These are phyloP conservation scores for Egretta garzetta DNA, from an alignment of 2,113 vertebrate species.

Conservation along the genomic window DNA sequence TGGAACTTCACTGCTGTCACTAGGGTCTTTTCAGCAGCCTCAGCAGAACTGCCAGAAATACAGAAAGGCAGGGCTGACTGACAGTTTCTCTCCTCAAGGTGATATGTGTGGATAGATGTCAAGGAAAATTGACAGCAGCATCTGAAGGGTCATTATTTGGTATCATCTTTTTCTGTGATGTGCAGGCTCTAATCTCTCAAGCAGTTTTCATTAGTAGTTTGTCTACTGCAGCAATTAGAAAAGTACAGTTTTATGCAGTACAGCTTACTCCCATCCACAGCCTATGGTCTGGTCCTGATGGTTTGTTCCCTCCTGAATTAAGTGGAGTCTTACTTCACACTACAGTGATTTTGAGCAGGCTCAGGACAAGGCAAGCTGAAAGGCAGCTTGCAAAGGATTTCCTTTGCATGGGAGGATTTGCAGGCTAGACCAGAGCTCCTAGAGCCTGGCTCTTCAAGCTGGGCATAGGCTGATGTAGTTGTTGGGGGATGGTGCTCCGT, in stretches of 20 bases:
- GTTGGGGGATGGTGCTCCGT: not conserved
- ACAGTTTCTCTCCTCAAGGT: not conserved
- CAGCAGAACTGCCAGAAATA: not conserved
- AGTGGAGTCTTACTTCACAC: not conserved
- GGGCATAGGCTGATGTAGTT: not conserved
- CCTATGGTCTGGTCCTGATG: not conserved
- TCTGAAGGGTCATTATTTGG: not conserved
- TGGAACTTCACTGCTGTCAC: not conserved
- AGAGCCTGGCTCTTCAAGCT: not conserved
- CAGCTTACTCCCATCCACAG: not conserved
- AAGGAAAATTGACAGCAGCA: not conserved
- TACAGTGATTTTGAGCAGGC: not conserved
- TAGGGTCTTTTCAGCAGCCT: not conserved
- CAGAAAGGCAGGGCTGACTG: not conserved
- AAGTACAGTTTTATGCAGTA: not conserved
- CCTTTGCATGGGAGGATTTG: not conserved
- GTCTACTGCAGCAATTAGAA: not conserved
- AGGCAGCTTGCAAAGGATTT: not conserved
- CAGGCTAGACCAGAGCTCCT: not conserved
- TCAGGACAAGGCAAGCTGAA: not conserved
- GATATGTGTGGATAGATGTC: not conserved
- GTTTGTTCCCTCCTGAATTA: not conserved
- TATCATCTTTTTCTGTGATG: not conserved
- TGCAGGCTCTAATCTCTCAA: not conserved
- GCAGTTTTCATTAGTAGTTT: not conserved